Conservation (phyloP, 1,140 invertebrate genomes). For the Achatina immaculata region DNA sequence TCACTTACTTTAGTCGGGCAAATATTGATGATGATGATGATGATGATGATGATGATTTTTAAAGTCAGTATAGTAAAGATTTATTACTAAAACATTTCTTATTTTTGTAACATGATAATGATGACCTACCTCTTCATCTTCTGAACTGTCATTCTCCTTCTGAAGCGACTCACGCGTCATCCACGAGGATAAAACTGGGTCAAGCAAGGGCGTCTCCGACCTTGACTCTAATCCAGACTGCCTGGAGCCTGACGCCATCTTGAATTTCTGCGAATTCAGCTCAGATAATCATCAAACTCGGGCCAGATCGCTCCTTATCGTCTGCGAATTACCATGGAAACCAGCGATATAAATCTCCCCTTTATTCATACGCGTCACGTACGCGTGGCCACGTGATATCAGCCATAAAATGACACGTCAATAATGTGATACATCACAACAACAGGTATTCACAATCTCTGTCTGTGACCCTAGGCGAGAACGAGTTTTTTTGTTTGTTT, state of each 20-base stretch:
- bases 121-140: conserved; percentile 14
- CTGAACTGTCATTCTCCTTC: not conserved
- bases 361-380: too few species aligned
- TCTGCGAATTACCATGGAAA: too few species aligned
- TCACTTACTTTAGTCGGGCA: too few species aligned
- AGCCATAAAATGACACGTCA: too few species aligned
- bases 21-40: not conserved
- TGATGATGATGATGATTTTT: not conserved
- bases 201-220: not conserved
- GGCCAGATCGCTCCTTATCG: too few species aligned
- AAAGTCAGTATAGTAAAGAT: not conserved
- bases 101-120: not conserved
- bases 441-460: too few species aligned
- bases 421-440: too few species aligned
- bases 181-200: conserved; percentile 8
- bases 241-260: not conserved
- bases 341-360: too few species aligned
- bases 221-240: not conserved
- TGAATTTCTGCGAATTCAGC: too few species aligned
- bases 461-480: too few species aligned
- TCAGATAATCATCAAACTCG: not conserved
- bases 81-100: not conserved
- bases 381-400: too few species aligned
- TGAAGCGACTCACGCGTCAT: not conserved
- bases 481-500: too few species aligned